Conservation (phyloP, 2,888 invertebrate genomes). For the Corbicula japonica region DNA sequence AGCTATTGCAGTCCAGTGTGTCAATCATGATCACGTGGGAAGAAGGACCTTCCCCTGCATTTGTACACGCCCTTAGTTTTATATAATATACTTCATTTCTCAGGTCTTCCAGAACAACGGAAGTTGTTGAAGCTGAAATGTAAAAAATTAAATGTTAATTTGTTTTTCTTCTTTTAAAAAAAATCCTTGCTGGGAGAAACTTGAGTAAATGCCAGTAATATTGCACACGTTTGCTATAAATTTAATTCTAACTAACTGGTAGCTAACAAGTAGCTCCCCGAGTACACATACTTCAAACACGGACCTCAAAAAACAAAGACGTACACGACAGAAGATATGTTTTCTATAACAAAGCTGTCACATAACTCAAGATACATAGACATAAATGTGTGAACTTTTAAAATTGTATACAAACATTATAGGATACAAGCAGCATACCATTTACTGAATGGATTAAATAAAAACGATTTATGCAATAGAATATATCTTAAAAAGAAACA, state of each 20-base stretch:
- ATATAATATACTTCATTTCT: constrained; percentile 85
- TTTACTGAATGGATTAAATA: no score
- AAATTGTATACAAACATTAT: no score
- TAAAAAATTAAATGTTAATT: neutral
- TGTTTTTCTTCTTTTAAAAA: neutral
- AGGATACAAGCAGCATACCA: no score
- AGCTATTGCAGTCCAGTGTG: constrained; percentile 29
- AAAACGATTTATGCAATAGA: no score
- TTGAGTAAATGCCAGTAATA: neutral
- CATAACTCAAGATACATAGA: no score
- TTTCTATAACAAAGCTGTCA: no score
- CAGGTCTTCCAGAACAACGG: constrained; percentile 86
- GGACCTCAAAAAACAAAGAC: no score
- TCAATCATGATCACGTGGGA: constrained; percentile 49
- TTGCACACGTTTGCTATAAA: neutral
- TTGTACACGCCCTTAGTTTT: constrained; percentile 88
- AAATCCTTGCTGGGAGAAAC: neutral
- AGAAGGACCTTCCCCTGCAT: constrained; percentile 87
- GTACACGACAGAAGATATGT: no score
- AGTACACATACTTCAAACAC: no score
- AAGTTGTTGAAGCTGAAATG: constrained; percentile 75
- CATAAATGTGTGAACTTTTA: no score
- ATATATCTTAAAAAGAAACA: no score
- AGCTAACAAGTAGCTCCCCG: neutral
- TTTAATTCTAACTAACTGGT: neutral